Evolutionary conservation across 53 echinoderm and acorn worm genomes (phyloP).

Genomic region (Pentamera pediparva): DNA sequence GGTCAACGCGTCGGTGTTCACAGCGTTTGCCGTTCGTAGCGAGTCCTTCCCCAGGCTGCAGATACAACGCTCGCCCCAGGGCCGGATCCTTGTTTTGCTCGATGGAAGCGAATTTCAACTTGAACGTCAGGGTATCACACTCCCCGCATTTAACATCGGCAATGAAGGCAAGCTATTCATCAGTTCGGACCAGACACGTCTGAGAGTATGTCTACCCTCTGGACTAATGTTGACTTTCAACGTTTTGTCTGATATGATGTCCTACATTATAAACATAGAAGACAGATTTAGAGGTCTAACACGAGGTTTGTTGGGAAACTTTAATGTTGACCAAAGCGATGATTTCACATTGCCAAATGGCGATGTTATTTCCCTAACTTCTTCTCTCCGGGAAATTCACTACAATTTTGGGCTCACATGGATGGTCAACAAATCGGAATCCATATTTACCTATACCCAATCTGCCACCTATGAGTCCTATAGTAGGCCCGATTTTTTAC

Average conservation of each 20-base stretch:
- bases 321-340: slow-evolving; percentile 48
- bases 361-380: slow-evolving; percentile 11
- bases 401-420: slow-evolving; percentile 38
- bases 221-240: slow-evolving; percentile 35
- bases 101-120: slow-evolving; percentile 19
- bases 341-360: slow-evolving; percentile 50
- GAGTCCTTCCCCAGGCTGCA: slow-evolving; percentile 35
- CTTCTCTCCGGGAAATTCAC: slow-evolving; percentile 29
- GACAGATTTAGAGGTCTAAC: slow-evolving; percentile 33
- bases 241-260: slow-evolving; percentile 33
- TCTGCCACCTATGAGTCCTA: slow-evolving; percentile 35
- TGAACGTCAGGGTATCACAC: not conserved
- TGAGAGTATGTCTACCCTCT: slow-evolving; percentile 16
- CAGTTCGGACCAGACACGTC: slow-evolving; percentile 11
- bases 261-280: slow-evolving; percentile 40
- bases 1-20: slow-evolving; percentile 42
- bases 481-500: slow-evolving; percentile 26
- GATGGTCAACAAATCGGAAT: too few relatives aligned
- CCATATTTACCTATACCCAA: too few relatives aligned
- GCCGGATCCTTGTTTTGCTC: slow-evolving; percentile 33
- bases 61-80: slow-evolving; percentile 28
- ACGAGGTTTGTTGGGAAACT: slow-evolving; percentile 40
- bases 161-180: slow-evolving; percentile 22
- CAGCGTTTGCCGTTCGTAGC: slow-evolving; percentile 45
- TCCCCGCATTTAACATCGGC: slow-evolving; percentile 13